These are phyloP conservation scores for Chorisops tibialis DNA, from an alignment of 2,888 invertebrate species.

Conservation along the genomic window DNA sequence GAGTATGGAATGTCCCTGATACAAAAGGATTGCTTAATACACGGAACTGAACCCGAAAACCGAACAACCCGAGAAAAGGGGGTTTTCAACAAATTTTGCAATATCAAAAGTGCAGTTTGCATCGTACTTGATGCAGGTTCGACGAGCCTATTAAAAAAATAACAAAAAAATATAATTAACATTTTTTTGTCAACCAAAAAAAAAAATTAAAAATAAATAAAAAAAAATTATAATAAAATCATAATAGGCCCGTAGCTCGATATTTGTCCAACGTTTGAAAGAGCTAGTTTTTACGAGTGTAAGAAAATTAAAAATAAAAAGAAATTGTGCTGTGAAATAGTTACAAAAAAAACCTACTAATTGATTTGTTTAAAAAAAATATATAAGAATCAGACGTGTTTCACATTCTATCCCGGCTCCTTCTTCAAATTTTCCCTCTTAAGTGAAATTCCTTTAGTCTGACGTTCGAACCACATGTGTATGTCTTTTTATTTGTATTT, in stretches of 20 bases:
- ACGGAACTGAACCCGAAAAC: constrained; percentile 1
- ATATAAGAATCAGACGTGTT: too few species aligned
- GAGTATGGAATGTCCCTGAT: not conserved
- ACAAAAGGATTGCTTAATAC: constrained; percentile 30
- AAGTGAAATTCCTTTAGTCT: too few species aligned
- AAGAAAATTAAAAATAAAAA: constrained; percentile 2
- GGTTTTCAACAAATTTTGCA: constrained; percentile 34
- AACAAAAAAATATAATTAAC: too few species aligned
- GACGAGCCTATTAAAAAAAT: constrained; percentile 35
- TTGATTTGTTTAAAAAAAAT: too few species aligned
- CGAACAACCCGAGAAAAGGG: constrained; percentile 30
- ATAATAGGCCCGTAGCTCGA: constrained; percentile 33
- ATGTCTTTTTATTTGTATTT: too few species aligned
- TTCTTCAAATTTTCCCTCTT: too few species aligned
- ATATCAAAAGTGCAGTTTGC: constrained; percentile 37
- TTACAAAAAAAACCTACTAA: not conserved
- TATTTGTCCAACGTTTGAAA: constrained; percentile 23
- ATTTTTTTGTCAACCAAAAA: constrained; percentile 28
- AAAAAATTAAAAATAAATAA: too few species aligned
- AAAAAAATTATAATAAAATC: too few species aligned
- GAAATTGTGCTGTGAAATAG: not conserved
- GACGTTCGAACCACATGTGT: too few species aligned
- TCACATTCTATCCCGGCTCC: too few species aligned
- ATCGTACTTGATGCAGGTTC: constrained; percentile 38
- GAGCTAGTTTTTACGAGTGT: constrained; percentile 32